A percentile compares a stretch with the other conserved stretches of the same genome.
phyloP scores from a whole-genome alignment of 64 coral and sea anemone species.

The Dendrophyllia cribrosa region DNA sequence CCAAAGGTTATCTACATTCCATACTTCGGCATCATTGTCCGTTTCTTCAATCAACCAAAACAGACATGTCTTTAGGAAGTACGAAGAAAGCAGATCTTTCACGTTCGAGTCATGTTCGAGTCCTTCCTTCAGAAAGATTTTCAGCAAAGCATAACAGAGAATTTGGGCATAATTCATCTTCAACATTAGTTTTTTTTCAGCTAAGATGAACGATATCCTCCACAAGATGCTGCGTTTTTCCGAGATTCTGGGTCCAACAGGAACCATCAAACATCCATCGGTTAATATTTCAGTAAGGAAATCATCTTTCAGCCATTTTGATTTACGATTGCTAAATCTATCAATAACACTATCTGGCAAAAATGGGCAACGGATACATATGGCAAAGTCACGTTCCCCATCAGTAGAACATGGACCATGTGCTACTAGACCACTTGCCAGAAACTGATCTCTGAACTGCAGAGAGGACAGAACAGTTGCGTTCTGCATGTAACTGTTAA shows the following conservation, averaged over 20 bases:
- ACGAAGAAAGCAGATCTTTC: constrained; percentile 7
- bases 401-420: constrained; percentile 27
- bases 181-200: constrained; percentile 9
- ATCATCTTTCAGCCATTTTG: constrained; percentile 21
- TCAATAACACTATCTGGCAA: constrained; percentile 28
- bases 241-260: constrained; percentile 18
- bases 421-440: background rate
- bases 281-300: background rate
- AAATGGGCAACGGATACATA: background rate
- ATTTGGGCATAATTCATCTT: constrained; percentile 42
- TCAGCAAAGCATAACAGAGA: constrained; percentile 39
- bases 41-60: constrained; percentile 57
- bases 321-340: background rate
- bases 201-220: constrained; percentile 36
- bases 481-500: background rate
- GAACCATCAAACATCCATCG: constrained; percentile 33
- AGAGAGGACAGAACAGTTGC: constrained; percentile 29
- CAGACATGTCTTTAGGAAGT: constrained; percentile 41
- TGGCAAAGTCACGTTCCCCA: background rate
- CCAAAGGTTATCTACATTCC: constrained; percentile 39
- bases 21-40: constrained; percentile 36
- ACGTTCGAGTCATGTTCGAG: background rate
- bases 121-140: constrained; percentile 39
- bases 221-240: constrained; percentile 17
- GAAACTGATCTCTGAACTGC: constrained; percentile 25